Percentiles rank a stretch among this genome's conserved stretches.
phyloP scores from a whole-genome alignment of 2,888 invertebrate genomes.

The Mythimna albipuncta region DNA sequence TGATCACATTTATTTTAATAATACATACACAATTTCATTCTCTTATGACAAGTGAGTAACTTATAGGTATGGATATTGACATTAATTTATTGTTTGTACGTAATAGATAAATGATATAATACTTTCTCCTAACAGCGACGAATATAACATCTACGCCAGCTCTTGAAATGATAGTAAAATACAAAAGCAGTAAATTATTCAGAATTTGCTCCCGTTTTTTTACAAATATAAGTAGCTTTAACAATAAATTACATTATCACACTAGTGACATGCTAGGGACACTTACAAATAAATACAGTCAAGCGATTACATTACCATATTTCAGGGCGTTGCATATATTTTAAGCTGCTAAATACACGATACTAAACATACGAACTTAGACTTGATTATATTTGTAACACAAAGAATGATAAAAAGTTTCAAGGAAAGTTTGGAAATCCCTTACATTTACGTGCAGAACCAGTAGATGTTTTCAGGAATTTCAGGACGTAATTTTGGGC shows the following conservation, averaged over 20 bases:
- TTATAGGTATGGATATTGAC: slow-evolving; percentile 22
- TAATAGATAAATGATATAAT: slow-evolving; percentile 24
- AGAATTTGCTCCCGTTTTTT: slow-evolving; percentile 75
- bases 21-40: slow-evolving; percentile 27
- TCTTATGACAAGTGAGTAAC: slow-evolving; percentile 16
- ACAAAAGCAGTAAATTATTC: slow-evolving; percentile 61
- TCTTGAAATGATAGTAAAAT: slow-evolving; percentile 31
- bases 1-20: slow-evolving; percentile 39
- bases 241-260: slow-evolving; percentile 42
- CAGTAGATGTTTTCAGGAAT: not conserved
- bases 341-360: slow-evolving; percentile 49
- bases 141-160: not conserved
- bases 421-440: slow-evolving; percentile 19
- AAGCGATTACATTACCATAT: slow-evolving; percentile 51
- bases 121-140: slow-evolving; percentile 8
- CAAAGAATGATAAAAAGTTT: slow-evolving; percentile 2
- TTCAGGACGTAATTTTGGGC: not conserved
- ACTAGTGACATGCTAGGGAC: slow-evolving; percentile 42
- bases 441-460: not conserved
- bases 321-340: slow-evolving; percentile 45
- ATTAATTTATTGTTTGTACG: slow-evolving; percentile 32
- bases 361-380: slow-evolving; percentile 51
- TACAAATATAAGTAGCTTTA: slow-evolving; percentile 65
- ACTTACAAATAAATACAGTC: slow-evolving; percentile 52
- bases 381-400: slow-evolving; percentile 27